Conservation (phyloP, 2,113 vertebrate genomes). For the Ameiurus melas region DNA sequence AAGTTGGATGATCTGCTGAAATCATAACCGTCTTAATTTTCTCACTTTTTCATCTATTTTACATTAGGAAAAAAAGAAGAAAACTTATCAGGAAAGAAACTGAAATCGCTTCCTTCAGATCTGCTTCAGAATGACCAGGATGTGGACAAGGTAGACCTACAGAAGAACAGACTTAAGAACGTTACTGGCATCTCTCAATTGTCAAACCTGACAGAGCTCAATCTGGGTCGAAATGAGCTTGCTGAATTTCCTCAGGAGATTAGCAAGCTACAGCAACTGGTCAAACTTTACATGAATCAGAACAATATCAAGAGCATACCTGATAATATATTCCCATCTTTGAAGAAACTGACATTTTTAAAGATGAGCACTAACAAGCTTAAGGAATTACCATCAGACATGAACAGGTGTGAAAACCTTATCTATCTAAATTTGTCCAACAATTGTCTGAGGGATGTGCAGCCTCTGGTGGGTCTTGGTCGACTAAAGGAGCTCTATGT, state of each 20-base stretch:
- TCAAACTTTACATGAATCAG: conserved; percentile 72
- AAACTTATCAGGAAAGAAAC: conserved; percentile 41
- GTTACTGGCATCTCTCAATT: conserved; percentile 56
- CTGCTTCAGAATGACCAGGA: conserved; percentile 20
- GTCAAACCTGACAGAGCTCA: conserved; percentile 63
- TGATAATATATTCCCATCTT: conserved; percentile 55
- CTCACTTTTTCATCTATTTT: neutral
- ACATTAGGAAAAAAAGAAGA: conserved; percentile 29
- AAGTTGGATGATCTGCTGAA: neutral
- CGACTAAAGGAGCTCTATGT: conserved; percentile 62
- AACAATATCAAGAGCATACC: conserved; percentile 67
- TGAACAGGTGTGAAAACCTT: conserved; percentile 62
- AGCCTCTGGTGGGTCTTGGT: conserved; percentile 60
- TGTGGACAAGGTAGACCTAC: conserved; percentile 37
- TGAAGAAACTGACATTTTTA: conserved; percentile 66
- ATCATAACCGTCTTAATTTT: neutral
- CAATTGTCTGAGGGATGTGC: conserved; percentile 64
- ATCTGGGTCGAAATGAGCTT: conserved; percentile 68
- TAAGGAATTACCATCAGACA: conserved; percentile 63
- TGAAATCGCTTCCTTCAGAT: conserved; percentile 35
- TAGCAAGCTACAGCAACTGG: conserved; percentile 58
- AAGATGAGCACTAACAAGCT: conserved; percentile 69
- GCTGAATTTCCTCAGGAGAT: conserved; percentile 67
- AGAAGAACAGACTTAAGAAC: conserved; percentile 62
- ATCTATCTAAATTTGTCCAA: conserved; percentile 70